Base-by-base conservation (phyloP, 2,888 invertebrate species). In the Tipula helvola region DNA sequence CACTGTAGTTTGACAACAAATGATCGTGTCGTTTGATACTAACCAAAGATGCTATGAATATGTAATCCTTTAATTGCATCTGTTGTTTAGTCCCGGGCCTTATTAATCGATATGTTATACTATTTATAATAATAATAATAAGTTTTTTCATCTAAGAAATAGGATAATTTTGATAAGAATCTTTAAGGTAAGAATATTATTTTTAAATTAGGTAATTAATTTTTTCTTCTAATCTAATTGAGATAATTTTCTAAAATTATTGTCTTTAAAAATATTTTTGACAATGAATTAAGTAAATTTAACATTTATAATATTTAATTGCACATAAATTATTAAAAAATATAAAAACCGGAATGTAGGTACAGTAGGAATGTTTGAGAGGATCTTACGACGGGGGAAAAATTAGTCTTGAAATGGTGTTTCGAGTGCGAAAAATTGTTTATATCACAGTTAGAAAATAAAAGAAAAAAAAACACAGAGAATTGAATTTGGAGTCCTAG, bases 251-350 rank as follows among this genome's bases (percentile, higher is more conserved):
- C 71, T 71, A 71, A 71, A 71, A 71, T 71, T 71, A 71, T 71
- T 71, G 71, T 71, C 71, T 71, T 71, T 71, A 71, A 71, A 71
- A 71, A 71, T 71, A 71, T 71, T 71, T 71, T 71, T 71, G 71
- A 71, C 28, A 71, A 71, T 52, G 71, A 71, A 71, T 57, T 57
- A 57, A 57, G 52, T 71, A 71, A 71, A 71, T 71, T 71, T 71
- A 71, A 71, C 71, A 71, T 71, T 71, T 71, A 71, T 28, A 71
- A 71, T 71, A 71, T 10, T 71, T 71, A 28, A 71, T 71, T 71
- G 71, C 71, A 71, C 71, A n/a, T 28, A 71, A 28, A 28, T 28
- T 28, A 71, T 28, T 2, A 71, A 71, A 71, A 71, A 28, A 28
- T 10, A 28, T 71, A 71, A 28, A 28, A 71, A 3, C 71, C 12